Evolutionary conservation across 2,888 invertebrate species (phyloP).

Genomic region (Drosophila pseudotalamancana): DNA sequence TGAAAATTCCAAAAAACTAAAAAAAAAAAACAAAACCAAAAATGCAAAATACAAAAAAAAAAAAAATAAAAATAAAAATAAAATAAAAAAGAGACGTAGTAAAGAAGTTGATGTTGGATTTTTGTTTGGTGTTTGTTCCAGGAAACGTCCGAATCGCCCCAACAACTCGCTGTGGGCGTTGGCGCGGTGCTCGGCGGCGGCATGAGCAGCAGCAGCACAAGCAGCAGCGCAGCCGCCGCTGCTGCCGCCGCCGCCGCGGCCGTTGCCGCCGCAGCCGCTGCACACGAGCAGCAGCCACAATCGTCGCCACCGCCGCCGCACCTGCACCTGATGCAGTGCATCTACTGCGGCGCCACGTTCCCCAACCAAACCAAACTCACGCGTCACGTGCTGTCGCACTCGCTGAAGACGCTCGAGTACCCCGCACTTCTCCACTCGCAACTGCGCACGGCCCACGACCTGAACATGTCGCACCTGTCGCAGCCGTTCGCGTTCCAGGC

Average conservation of each 20-base stretch:
- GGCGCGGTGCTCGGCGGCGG: constrained; percentile 75
- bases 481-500: constrained; percentile 85
- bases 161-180: constrained; percentile 87
- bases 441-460: constrained; percentile 81
- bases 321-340: constrained; percentile 90
- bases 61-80: constrained; percentile 62
- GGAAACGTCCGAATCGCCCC: constrained; percentile 89
- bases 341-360: constrained; percentile 95
- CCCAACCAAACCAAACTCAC: constrained; percentile 96
- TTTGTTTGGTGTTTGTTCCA: constrained; percentile 93
- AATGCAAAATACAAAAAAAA: constrained; percentile 85
- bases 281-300: constrained; percentile 75
- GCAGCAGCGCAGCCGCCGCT: constrained; percentile 63
- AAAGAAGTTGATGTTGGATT: constrained; percentile 94
- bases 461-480: constrained; percentile 79
- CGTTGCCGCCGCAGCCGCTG: constrained; percentile 60
- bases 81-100: constrained; percentile 74
- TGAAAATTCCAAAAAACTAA: constrained; percentile 54
- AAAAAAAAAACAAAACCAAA: constrained; percentile 81
- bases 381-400: constrained; percentile 94
- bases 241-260: constrained; percentile 55
- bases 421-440: constrained; percentile 88
- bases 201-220: constrained; percentile 69
- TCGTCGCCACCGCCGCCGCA: constrained; percentile 60
- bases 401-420: constrained; percentile 94